A percentile compares a stretch with the other conserved stretches of the same genome.
Evolutionary conservation across 2,113 vertebrate species (phyloP).

Genomic region (Poeciliopsis occidentalis): DNA sequence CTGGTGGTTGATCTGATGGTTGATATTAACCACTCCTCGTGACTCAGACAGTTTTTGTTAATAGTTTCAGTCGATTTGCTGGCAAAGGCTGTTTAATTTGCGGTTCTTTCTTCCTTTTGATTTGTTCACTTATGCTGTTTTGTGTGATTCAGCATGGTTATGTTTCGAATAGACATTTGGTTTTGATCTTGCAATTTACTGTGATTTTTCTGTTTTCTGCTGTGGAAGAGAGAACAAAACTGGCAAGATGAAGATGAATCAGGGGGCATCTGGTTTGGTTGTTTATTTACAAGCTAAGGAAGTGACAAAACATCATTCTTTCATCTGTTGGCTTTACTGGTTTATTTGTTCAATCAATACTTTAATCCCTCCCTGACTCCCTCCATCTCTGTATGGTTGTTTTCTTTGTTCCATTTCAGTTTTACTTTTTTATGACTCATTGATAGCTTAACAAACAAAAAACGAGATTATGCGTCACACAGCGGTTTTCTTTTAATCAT

Average conservation of each 20-base stretch:
- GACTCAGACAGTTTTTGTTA: constrained; percentile 57
- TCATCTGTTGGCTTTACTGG: constrained; percentile 52
- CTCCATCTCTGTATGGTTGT: constrained; percentile 20
- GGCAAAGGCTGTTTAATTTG: constrained; percentile 14
- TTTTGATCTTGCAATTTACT: constrained; percentile 15
- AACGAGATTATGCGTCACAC: constrained; percentile 2
- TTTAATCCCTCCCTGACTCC: constrained; percentile 31
- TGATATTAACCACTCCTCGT: constrained; percentile 55
- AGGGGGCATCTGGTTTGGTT: constrained; percentile 57
- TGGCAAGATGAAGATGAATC: constrained; percentile 17
- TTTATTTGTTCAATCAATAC: constrained; percentile 64
- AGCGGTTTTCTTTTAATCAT: constrained; percentile 6
- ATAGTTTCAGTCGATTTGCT: constrained; percentile 14
- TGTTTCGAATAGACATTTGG: constrained; percentile 7
- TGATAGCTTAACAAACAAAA: constrained; percentile 21
- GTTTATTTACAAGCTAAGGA: constrained; percentile 64
- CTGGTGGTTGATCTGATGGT: constrained; percentile 54
- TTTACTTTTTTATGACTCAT: constrained; percentile 28
- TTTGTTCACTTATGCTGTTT: constrained; percentile 1
- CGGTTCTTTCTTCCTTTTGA: constrained; percentile 17
- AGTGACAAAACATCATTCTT: constrained; percentile 56
- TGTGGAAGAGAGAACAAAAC: constrained; percentile 25
- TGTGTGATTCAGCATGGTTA: constrained; percentile 36
- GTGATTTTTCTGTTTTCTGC: constrained; percentile 33
- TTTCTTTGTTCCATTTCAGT: constrained; percentile 30